A percentile compares a stretch with the other conserved stretches of the same genome.
phyloP scores from a whole-genome alignment of 2,888 invertebrate genomes.

The Protodeltote pygarga region DNA sequence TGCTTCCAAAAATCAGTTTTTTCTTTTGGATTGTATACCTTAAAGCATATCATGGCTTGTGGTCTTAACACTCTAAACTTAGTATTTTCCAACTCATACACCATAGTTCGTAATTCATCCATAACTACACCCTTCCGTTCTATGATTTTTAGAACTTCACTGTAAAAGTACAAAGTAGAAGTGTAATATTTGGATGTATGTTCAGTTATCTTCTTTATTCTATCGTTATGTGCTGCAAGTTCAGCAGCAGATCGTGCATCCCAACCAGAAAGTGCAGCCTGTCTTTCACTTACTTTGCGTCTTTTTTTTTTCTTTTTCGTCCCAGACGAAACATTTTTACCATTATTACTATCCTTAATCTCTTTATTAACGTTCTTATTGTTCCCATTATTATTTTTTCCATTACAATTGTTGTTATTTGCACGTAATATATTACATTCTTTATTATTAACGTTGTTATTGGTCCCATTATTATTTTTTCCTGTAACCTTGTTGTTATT shows the following conservation, averaged over 20 bases:
- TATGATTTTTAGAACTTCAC: slow-evolving; percentile 21
- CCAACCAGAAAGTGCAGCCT: neutral
- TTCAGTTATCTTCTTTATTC: neutral
- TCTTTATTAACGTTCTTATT: no score
- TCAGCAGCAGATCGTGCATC: neutral
- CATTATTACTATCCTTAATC: no score
- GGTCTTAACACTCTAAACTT: neutral
- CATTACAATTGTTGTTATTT: no score
- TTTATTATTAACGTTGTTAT: no score
- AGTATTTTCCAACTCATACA: neutral
- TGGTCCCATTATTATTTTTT: no score
- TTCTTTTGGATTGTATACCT: neutral
- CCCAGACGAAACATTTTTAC: no score
- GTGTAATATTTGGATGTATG: slow-evolving; percentile 2
- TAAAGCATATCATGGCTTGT: neutral
- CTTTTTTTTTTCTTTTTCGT: neutral
- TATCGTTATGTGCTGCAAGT: neutral
- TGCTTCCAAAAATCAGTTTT: neutral
- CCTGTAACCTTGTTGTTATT: no score
- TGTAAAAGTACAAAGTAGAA: slow-evolving; percentile 12
- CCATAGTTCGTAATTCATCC: slow-evolving; percentile 3
- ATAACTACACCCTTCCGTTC: neutral
- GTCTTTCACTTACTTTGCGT: neutral
- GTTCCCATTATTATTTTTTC: no score
- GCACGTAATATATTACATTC: no score